Evolutionary conservation across 1,140 invertebrate species (phyloP).

Genomic region (Drosophila subpulchrella): DNA sequence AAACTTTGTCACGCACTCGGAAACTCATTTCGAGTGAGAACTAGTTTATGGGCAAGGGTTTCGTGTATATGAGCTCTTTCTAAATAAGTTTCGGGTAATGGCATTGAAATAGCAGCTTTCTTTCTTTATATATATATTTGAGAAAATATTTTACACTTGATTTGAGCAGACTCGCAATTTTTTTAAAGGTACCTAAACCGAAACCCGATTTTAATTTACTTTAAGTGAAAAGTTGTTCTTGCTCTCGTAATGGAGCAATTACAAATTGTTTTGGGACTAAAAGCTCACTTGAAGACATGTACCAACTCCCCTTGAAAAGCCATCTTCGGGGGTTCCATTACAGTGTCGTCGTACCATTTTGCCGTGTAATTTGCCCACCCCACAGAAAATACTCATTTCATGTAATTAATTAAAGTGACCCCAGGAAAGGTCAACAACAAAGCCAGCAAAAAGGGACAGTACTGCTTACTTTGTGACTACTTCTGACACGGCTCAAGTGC

Average conservation of each 20-base stretch:
- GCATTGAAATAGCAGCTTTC: background rate
- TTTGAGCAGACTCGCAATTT: background rate
- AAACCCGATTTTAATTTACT: conserved; percentile 11
- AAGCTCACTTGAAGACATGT: conserved; percentile 11
- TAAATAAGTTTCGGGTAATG: conserved; percentile 1
- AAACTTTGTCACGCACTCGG: conserved; percentile 42
- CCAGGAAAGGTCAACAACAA: conserved; percentile 38
- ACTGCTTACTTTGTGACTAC: conserved; percentile 35
- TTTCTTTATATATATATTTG: background rate
- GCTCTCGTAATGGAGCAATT: conserved; percentile 14
- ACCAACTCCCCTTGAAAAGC: conserved; percentile 6
- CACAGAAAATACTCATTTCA: conserved; percentile 30
- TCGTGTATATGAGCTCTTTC: background rate
- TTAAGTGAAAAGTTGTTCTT: conserved; percentile 18
- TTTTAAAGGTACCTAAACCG: background rate
- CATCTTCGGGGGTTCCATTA: conserved; percentile 19
- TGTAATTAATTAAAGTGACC: conserved; percentile 56
- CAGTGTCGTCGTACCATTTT: background rate
- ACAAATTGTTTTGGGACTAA: conserved; percentile 16
- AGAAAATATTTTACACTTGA: no score
- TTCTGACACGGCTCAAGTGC: conserved; percentile 52
- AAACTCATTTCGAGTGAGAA: conserved; percentile 51
- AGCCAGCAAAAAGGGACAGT: conserved; percentile 25
- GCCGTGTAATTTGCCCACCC: conserved; percentile 21
- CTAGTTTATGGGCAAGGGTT: conserved; percentile 10